Evolutionary conservation across 1,140 invertebrate genomes (phyloP).

Genomic region (Pseudachorutes palmiensis): DNA sequence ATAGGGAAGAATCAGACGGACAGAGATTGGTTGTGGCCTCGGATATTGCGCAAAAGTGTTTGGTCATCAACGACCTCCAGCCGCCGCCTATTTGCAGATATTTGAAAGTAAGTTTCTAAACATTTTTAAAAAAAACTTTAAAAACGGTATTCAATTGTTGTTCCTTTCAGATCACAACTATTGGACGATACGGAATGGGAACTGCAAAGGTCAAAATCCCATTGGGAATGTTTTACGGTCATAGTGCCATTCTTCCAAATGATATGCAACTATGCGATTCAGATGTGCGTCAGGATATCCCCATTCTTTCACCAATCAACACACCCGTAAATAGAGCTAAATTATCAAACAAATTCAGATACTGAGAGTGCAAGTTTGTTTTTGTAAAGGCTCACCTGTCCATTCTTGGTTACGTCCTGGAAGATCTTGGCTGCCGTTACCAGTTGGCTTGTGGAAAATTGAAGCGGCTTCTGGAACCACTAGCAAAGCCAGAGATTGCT

Average conservation of each 20-base stretch:
- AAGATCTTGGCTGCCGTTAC: conserved; percentile 73
- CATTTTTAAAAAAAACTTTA: too few species aligned
- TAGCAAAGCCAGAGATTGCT: conserved; percentile 63
- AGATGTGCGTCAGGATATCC: conserved; percentile 18
- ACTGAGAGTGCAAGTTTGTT: too few species aligned
- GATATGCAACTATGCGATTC: conserved; percentile 43
- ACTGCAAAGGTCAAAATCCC: conserved; percentile 80
- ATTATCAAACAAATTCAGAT: not conserved
- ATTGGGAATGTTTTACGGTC: conserved; percentile 84
- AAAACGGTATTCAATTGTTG: conserved; percentile 2
- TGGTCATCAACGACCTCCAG: conserved; percentile 78
- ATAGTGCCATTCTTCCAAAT: conserved; percentile 65
- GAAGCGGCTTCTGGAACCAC: conserved; percentile 62
- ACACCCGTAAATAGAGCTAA: conserved; percentile 24
- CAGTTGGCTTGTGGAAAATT: conserved; percentile 73
- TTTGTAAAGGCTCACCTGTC: conserved; percentile 50
- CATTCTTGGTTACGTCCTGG: conserved; percentile 53
- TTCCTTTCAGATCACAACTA: conserved; percentile 61
- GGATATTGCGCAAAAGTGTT: conserved; percentile 71
- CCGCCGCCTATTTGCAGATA: conserved; percentile 79
- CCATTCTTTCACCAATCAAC: conserved; percentile 34
- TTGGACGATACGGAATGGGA: conserved; percentile 81
- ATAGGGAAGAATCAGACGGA: conserved; percentile 70
- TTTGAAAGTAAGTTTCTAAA: conserved; percentile 58
- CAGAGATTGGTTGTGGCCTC: conserved; percentile 72